Base-by-base conservation (phyloP, 2,113 vertebrate species). In the Chinchilla lanigera region DNA sequence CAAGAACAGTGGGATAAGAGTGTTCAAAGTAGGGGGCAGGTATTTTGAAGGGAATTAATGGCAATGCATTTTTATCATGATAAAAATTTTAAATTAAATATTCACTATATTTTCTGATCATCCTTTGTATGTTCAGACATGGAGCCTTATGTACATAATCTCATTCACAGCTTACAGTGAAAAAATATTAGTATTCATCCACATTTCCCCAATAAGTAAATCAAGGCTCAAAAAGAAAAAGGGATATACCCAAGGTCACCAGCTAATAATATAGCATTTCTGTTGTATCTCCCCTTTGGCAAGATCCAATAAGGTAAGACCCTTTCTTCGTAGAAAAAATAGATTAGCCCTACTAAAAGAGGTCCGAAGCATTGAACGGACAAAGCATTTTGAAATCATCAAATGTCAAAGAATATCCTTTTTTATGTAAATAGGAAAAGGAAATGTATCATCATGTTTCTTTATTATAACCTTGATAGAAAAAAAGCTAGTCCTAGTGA, bases 391-490 rank as follows among this genome's bases (percentile, higher is more conserved):
- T 85, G 19, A n/a, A 96, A 88, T 80, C 38, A 41, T 75, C 47
- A 44, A 30, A 60, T 75, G 47, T 35, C 20, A 17, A 35, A 75
- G 65, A 69, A 71, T 41, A 4, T 2, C 17, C 28, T 19, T 91
- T 91, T 92, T 63, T 94, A 41, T 24, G 28, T 69, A 86, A 86
- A 83, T 10, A 73, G 86, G 26, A 92, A 90, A 89, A 86, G 60
- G 38, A 89, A 89, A 86, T 82, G 65, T 52, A 17, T 75, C 9
- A 35, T 61, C 33, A n/a, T 4, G 7, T 85, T n/a, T 65, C 12
- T 65, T 95, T 60, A n/a, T 67, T 71, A 33, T 77, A 84, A 89
- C n/a, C 56, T 73, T 54, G 61, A 22, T 4, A n/a, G 73, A 69
- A 11, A 8, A 89, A 85, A 82, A 86, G 7, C 50, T 28, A 90